Evolutionary conservation across 2,113 vertebrate genomes (phyloP).

Genomic region (Sinocyclocheilus rhinocerous): DNA sequence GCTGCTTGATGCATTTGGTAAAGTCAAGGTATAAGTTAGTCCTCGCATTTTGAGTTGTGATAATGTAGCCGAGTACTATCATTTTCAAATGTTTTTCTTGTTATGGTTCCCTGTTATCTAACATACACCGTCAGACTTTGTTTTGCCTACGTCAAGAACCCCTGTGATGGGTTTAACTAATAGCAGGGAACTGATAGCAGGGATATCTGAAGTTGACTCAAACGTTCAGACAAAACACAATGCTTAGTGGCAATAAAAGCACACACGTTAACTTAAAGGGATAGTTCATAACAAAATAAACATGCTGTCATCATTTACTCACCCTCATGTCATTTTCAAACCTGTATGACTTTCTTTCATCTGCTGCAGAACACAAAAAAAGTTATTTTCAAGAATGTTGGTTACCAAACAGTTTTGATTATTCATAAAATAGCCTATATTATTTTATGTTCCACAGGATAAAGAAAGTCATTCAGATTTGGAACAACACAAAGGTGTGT

Average conservation of each 20-base stretch:
- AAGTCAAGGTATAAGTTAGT: neutral
- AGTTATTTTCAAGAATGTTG: too few species aligned
- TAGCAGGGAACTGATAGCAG: neutral
- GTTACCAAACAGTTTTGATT: too few species aligned
- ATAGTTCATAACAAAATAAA: neutral
- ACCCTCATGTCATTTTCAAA: neutral
- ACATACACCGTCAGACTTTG: neutral
- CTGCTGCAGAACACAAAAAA: too few species aligned
- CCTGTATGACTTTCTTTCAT: neutral
- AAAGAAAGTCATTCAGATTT: too few species aligned
- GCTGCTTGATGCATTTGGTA: neutral
- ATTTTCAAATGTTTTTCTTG: neutral
- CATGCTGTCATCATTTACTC: neutral
- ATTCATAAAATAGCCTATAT: too few species aligned
- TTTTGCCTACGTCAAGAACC: slow-evolving; percentile 7
- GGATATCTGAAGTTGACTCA: slow-evolving; percentile 4
- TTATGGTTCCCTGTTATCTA: neutral
- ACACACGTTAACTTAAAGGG: neutral
- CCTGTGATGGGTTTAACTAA: slow-evolving; percentile 2
- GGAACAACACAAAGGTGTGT: too few species aligned
- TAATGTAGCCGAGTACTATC: neutral
- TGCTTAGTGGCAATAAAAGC: neutral
- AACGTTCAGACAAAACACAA: neutral
- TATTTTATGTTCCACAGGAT: too few species aligned
- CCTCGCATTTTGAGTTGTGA: neutral